Evolutionary conservation across 2,113 vertebrate species (phyloP).

Genomic region (Rhynchopsitta pachyrhyncha): DNA sequence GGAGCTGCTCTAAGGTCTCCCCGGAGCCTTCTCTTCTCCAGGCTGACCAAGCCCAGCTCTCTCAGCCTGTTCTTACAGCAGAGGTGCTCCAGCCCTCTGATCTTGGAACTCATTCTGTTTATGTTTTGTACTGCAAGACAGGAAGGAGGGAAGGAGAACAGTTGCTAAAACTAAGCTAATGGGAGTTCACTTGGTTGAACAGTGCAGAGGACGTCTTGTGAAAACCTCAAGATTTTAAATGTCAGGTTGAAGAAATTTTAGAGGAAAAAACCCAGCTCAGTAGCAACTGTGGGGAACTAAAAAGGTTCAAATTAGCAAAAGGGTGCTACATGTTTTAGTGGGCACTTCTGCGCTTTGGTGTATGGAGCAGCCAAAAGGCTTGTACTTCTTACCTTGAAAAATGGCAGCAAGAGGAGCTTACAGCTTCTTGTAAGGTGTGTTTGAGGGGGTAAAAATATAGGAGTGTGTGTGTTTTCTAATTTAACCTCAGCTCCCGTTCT

Average conservation of each 20-base stretch:
- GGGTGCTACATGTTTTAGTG: background rate
- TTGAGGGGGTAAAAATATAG: background rate
- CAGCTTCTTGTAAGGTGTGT: background rate
- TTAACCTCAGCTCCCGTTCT: background rate
- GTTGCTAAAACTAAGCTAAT: background rate
- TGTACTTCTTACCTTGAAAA: background rate
- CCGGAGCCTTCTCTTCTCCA: background rate
- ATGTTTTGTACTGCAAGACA: rapidly evolving
- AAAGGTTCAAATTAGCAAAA: background rate
- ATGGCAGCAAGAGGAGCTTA: background rate
- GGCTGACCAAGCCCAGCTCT: background rate
- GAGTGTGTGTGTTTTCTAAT: background rate
- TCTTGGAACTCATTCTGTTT: rapidly evolving
- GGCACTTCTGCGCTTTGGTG: background rate
- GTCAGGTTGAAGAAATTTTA: background rate
- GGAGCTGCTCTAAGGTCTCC: background rate
- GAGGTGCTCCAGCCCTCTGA: background rate
- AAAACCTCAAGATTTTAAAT: background rate
- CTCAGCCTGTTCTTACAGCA: background rate
- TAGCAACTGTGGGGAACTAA: background rate
- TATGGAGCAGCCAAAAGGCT: background rate
- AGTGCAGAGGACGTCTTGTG: background rate
- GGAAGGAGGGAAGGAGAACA: background rate
- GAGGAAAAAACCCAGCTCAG: background rate
- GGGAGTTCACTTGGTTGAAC: background rate